phyloP scores from a whole-genome alignment of 2,797 vertebrate species.

The Diceros bicornis region DNA sequence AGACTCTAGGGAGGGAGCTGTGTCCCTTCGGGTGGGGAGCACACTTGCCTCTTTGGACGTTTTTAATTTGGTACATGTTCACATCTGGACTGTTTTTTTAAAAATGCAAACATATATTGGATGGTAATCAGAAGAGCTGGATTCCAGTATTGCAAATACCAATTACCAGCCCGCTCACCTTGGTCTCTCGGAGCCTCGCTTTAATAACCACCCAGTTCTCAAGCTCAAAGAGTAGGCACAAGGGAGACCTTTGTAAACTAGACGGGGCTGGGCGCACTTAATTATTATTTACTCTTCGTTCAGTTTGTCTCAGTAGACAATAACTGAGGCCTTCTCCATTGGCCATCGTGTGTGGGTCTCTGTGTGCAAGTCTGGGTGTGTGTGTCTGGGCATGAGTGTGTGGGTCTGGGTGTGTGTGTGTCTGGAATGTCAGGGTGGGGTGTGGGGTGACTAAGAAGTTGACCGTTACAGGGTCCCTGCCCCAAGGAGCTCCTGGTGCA shows the following conservation, averaged over 20 bases:
- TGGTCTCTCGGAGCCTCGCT: slow-evolving; percentile 19
- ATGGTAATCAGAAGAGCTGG: not conserved
- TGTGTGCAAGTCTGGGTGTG: not conserved
- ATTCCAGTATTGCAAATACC: not conserved
- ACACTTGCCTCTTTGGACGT: not conserved
- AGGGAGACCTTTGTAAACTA: slow-evolving; percentile 16
- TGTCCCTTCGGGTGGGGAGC: not conserved
- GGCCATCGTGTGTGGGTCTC: not conserved
- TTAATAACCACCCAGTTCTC: slow-evolving; percentile 11
- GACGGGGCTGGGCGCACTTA: not conserved
- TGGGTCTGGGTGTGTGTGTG: not conserved
- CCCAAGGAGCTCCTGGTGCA: not conserved
- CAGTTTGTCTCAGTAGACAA: not conserved
- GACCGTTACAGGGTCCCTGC: not conserved
- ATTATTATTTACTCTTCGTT: not conserved
- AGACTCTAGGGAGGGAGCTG: not conserved
- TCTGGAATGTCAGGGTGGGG: not conserved
- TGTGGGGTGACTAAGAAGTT: not conserved
- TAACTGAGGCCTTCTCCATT: not conserved
- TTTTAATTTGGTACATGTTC: not conserved
- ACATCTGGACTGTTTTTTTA: not conserved
- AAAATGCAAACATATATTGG: not conserved
- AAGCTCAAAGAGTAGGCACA: slow-evolving; percentile 40
- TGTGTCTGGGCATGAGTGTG: not conserved
- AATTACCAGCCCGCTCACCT: not conserved